Base-by-base conservation (phyloP, 2,888 invertebrate genomes). In the Limnephilus lunatus region DNA sequence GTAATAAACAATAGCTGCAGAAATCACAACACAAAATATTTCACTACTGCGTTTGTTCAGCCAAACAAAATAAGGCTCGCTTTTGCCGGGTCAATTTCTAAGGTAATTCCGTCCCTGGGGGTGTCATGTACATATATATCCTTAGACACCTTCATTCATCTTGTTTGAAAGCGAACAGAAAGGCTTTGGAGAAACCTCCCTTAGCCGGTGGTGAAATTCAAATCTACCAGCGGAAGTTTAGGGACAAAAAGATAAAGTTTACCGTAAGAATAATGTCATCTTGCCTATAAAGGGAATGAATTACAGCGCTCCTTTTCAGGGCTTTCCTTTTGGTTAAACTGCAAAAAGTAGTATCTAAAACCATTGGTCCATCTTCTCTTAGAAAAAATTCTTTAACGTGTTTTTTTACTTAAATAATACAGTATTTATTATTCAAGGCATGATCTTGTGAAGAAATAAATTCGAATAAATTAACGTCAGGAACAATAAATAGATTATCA, bases 221-320 rank as follows among this genome's bases (percentile, higher is more conserved):
- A 91, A 91, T 91, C 83, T 91, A 91, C 86, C 87, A 87, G 81
- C 86, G 80, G 91, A 91, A 81, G 68, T 81, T 83, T 48, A 81
- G 44, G 44, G 81, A 31, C 48, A 81, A 87, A 91, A 91, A 86
- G 91, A 91, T 91, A 91, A 91, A 91, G 91, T 91, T 91, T 86
- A 86, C 87, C 82, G 30, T 86, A 91, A 91, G 91, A 86, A 91
- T 91, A 91, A 91, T 91, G 91, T 91, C 91, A 91, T 87, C 86
- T 91, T 83, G 91, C 91, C 86, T 86, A 91, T 87, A 91, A 91
- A 87, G 86, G 39, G 91, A 86, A 91, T 91, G 86, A 91, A 81
- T 86, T 91, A 91, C 91, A 86, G 91, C 91, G 87, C 31, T 9
- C 91, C 48, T 91, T 81, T 81, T 39, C 88, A 68, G 30, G 88